phyloP scores from a whole-genome alignment of 2,113 vertebrate species.

The Ploceus nigricollis region DNA sequence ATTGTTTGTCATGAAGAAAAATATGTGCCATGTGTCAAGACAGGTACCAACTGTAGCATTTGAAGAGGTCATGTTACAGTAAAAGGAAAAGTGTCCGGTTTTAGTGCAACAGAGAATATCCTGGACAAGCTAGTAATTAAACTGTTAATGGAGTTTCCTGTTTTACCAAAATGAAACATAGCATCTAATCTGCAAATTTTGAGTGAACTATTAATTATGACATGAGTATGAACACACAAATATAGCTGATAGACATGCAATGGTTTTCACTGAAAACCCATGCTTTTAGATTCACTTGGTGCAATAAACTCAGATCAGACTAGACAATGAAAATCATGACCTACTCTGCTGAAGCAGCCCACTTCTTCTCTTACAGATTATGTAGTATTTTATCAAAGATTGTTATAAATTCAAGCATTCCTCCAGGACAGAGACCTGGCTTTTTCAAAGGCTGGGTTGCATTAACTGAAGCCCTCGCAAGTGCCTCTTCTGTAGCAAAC shows the following conservation, averaged over 20 bases:
- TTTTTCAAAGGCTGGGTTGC: slow-evolving; percentile 23
- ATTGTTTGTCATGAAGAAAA: background rate
- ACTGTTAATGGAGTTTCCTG: background rate
- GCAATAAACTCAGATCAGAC: background rate
- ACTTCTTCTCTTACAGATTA: slow-evolving; percentile 24
- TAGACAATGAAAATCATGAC: background rate
- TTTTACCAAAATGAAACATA: background rate
- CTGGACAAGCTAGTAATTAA: background rate
- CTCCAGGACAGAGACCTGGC: slow-evolving; percentile 16
- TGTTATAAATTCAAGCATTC: slow-evolving; percentile 46
- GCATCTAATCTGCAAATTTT: background rate
- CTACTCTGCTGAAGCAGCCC: background rate
- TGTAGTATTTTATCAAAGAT: slow-evolving; percentile 29
- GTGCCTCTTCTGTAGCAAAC: slow-evolving; percentile 13
- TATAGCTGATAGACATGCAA: background rate
- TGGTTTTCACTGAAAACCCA: background rate
- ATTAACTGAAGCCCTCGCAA: slow-evolving; percentile 23
- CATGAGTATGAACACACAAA: background rate
- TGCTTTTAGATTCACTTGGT: background rate
- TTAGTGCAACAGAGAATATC: background rate
- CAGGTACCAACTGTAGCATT: background rate
- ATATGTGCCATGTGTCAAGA: background rate
- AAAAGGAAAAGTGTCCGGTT: background rate
- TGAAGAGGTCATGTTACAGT: background rate
- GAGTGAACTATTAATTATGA: background rate